Percentiles rank a stretch among this genome's conserved stretches.
phyloP scores from a whole-genome alignment of 1,140 invertebrate species.

The Atta colombica region DNA sequence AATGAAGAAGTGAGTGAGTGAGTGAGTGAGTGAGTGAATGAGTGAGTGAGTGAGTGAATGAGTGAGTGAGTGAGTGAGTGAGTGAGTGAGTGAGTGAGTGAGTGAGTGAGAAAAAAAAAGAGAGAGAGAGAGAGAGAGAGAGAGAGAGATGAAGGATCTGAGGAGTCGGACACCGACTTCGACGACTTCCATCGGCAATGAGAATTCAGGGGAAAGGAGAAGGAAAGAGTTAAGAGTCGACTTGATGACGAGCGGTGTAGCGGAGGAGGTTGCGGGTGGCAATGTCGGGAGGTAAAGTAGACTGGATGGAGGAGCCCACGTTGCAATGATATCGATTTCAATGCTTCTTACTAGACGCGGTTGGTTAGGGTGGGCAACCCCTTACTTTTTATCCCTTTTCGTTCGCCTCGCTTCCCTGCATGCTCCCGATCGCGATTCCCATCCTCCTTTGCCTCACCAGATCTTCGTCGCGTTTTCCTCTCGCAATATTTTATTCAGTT shows the following conservation, averaged over 20 bases:
- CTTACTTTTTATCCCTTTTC: slow-evolving; percentile 86
- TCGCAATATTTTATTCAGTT: slow-evolving; percentile 80
- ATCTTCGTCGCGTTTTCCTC: slow-evolving; percentile 69
- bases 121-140: slow-evolving; percentile 18
- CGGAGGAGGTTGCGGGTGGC: slow-evolving; percentile 70
- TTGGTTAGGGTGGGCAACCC: slow-evolving; percentile 85
- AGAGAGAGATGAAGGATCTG: slow-evolving; percentile 55
- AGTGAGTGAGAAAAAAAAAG: neutral
- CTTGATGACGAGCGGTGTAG: slow-evolving; percentile 80
- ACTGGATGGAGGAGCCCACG: slow-evolving; percentile 81
- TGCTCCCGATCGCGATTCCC: slow-evolving; percentile 71
- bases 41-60: too few species aligned
- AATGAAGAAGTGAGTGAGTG: slow-evolving; percentile 38
- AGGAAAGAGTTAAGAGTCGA: slow-evolving; percentile 85
- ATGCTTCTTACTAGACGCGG: slow-evolving; percentile 86
- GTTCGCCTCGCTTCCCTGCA: slow-evolving; percentile 75
- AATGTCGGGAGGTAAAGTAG: slow-evolving; percentile 74
- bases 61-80: slow-evolving; percentile 15
- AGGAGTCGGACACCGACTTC: slow-evolving; percentile 72
- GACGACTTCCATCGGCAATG: slow-evolving; percentile 72
- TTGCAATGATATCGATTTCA: slow-evolving; percentile 87
- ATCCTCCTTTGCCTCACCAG: slow-evolving; percentile 68
- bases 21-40: neutral
- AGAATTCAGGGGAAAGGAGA: slow-evolving; percentile 74
- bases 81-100: neutral